Evolutionary conservation across 2,113 vertebrate genomes (phyloP).

Genomic region (Danio rerio): DNA sequence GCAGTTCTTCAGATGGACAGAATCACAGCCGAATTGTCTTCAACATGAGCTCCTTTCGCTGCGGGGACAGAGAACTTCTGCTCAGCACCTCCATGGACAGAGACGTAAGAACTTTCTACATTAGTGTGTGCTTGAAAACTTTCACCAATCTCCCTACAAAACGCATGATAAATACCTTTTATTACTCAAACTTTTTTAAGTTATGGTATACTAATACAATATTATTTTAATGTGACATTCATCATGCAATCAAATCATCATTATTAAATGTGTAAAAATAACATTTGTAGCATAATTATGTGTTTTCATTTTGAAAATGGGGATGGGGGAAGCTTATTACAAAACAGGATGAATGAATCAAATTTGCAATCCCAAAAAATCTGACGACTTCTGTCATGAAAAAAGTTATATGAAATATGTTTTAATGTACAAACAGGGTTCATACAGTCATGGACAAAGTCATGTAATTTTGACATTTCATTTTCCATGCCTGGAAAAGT

Average conservation of each 20-base stretch:
- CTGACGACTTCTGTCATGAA: no score
- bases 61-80: conserved; percentile 79
- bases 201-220: not conserved
- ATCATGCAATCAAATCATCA: not conserved
- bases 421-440: no score
- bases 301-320: no score
- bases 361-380: no score
- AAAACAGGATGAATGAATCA: no score
- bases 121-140: not conserved
- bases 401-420: no score
- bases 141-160: not conserved
- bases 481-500: no score
- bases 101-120: conserved; percentile 44
- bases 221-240: not conserved
- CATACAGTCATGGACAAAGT: no score
- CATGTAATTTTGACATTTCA: no score
- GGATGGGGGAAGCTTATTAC: no score
- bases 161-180: not conserved
- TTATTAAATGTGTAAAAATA: not conserved
- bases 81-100: conserved; percentile 96
- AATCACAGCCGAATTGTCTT: conserved; percentile 94
- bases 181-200: not conserved
- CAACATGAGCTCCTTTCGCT: conserved; percentile 82
- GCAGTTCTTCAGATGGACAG: conserved; percentile 84
- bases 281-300: not conserved